Evolutionary conservation across 2,888 invertebrate species (phyloP).

Genomic region (Agriopis leucophaearia): DNA sequence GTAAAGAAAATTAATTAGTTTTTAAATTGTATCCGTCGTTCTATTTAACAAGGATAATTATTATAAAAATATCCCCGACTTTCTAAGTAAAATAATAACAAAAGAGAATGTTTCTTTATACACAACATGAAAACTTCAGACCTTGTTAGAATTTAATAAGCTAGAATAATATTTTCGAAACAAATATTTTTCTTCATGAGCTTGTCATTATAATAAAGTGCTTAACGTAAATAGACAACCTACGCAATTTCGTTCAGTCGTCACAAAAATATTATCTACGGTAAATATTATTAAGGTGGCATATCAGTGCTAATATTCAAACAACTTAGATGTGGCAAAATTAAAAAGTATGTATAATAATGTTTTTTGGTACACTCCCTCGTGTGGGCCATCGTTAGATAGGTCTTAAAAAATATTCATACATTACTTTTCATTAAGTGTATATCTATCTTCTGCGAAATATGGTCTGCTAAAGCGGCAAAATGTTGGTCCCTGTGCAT

Average conservation of each 20-base stretch:
- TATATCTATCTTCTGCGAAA: too few species aligned
- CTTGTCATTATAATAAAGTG: conserved; percentile 13
- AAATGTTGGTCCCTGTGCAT: too few species aligned
- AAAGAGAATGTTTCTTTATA: conserved; percentile 39
- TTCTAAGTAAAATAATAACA: conserved; percentile 42
- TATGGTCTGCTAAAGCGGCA: too few species aligned
- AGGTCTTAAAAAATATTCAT: too few species aligned
- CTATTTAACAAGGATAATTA: conserved; percentile 45
- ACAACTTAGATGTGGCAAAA: too few species aligned
- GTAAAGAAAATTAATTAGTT: conserved; percentile 71
- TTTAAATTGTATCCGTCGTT: conserved; percentile 59
- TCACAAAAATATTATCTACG: conserved; percentile 10
- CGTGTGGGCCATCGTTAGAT: too few species aligned
- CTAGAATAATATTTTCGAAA: conserved; percentile 7
- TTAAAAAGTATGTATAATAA: too few species aligned
- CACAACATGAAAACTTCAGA: conserved; percentile 29
- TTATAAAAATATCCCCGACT: conserved; percentile 23
- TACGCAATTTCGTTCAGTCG: background rate
- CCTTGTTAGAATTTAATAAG: conserved; percentile 29
- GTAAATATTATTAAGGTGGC: too few species aligned
- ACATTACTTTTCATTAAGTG: too few species aligned
- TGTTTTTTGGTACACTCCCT: too few species aligned
- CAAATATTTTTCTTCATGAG: conserved; percentile 5
- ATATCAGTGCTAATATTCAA: too few species aligned
- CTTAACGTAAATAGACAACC: conserved; percentile 1